Evolutionary conservation across 2,113 vertebrate genomes (phyloP).

Genomic region (Accipiter virgatus): DNA sequence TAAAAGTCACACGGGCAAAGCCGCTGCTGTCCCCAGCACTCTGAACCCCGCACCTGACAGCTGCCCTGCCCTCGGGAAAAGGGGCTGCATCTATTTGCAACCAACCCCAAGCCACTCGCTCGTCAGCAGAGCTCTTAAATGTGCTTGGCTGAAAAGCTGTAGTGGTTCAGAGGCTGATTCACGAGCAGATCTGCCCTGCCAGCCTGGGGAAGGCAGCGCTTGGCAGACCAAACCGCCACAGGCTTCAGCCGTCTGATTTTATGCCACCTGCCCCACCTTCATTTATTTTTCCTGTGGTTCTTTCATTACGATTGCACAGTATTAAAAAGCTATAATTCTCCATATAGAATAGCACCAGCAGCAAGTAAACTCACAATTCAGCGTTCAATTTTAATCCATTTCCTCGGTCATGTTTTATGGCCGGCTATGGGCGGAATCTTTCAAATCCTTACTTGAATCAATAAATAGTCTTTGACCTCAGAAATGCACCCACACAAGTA

Average conservation of each 20-base stretch:
- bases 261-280: neutral
- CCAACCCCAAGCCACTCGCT: accelerated
- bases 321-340: neutral
- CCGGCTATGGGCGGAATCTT: neutral
- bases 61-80: neutral
- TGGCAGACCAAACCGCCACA: neutral
- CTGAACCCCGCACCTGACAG: neutral
- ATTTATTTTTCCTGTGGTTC: neutral
- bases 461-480: neutral
- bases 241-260: neutral
- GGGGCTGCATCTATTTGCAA: neutral
- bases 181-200: accelerated
- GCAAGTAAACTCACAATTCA: neutral
- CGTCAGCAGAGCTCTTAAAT: neutral
- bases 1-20: neutral
- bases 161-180: neutral
- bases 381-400: neutral
- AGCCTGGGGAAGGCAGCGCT: neutral
- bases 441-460: neutral
- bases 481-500: neutral
- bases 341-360: slow-evolving; percentile 21
- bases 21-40: neutral
- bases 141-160: neutral
- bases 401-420: neutral
- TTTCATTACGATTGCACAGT: neutral